Evolutionary conservation across 2,888 invertebrate species (phyloP).

Genomic region (Drosophila mimica): DNA sequence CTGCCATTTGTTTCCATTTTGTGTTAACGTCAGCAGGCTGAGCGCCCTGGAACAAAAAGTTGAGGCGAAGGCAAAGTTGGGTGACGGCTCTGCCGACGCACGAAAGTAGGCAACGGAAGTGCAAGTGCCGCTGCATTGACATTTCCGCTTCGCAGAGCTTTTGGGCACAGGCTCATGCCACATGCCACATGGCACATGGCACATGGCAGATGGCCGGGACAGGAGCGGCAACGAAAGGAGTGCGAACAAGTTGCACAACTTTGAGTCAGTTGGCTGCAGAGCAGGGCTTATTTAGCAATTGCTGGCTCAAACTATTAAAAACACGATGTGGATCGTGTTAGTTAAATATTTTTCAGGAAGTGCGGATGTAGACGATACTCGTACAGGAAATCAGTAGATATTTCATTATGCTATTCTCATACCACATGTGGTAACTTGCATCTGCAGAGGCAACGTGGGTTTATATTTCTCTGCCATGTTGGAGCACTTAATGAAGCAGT

Average conservation of each 20-base stretch:
- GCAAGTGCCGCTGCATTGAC: conserved; percentile 80
- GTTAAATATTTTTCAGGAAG: conserved; percentile 38
- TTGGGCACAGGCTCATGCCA: conserved; percentile 46
- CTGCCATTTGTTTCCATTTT: conserved; percentile 79
- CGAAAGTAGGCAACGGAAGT: conserved; percentile 77
- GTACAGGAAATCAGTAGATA: conserved; percentile 26
- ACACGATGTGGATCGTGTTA: conserved; percentile 16
- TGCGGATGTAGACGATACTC: conserved; percentile 34
- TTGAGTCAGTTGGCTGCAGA: conserved; percentile 58
- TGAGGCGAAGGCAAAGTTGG: conserved; percentile 68
- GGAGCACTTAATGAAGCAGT: conserved; percentile 61
- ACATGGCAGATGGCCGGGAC: conserved; percentile 18
- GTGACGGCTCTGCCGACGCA: conserved; percentile 49
- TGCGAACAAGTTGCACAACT: conserved; percentile 50
- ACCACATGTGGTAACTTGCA: not conserved
- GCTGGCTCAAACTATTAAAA: conserved; percentile 11
- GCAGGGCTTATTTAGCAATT: conserved; percentile 57
- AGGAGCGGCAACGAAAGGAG: conserved; percentile 7
- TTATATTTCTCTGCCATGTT: conserved; percentile 18
- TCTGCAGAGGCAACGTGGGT: not conserved
- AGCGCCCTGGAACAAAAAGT: conserved; percentile 66
- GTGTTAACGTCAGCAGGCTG: conserved; percentile 75
- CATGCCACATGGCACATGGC: conserved; percentile 22
- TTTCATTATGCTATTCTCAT: conserved; percentile 11
- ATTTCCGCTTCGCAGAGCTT: conserved; percentile 76